Percentiles rank a stretch among this genome's conserved stretches.
Conservation (phyloP, 2,797 vertebrate species). For the Fringilla coelebs region DNA sequence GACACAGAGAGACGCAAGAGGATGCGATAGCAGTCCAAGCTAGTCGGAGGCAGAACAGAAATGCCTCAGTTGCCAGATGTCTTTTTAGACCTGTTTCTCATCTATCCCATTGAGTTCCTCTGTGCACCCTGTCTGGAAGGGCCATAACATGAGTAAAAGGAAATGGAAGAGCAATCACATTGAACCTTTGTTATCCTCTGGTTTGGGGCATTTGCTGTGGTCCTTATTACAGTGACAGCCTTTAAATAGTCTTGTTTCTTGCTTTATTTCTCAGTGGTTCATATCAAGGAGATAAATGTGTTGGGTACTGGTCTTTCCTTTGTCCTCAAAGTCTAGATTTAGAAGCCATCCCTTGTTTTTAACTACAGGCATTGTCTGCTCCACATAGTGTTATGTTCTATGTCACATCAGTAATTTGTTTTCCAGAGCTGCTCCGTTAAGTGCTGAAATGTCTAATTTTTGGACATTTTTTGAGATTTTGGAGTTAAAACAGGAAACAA, state of each 20-base stretch:
- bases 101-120: neutral
- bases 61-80: neutral
- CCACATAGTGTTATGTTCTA: neutral
- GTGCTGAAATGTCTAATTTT: neutral
- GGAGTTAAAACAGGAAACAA: neutral
- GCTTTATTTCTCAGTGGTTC: neutral
- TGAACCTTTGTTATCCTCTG: neutral
- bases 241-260: neutral
- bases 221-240: neutral
- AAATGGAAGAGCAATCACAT: neutral
- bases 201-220: neutral
- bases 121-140: neutral
- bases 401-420: neutral
- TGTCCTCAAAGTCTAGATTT: neutral
- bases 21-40: neutral
- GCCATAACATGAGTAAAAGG: neutral
- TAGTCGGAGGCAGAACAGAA: neutral
- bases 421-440: neutral
- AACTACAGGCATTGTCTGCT: neutral
- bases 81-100: neutral
- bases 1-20: neutral
- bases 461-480: neutral
- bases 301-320: neutral
- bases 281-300: neutral
- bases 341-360: neutral